A percentile compares a stretch with the other conserved stretches of the same genome.
Conservation (phyloP, 2,113 vertebrate genomes). For the Rhinoptilus africanus region DNA sequence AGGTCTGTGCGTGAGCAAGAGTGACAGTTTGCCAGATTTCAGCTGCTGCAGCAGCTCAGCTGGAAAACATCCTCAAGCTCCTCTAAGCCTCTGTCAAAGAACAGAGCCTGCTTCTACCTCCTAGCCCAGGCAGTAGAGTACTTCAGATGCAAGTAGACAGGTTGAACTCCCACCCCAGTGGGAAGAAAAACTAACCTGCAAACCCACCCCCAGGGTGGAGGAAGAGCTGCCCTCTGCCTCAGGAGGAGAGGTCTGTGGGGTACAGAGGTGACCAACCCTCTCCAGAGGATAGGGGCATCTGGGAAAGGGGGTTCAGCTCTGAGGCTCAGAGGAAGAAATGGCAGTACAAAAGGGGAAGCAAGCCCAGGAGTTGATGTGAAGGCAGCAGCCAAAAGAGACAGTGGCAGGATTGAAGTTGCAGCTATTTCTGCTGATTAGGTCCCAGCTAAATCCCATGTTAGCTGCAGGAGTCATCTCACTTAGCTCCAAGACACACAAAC, state of each 20-base stretch:
- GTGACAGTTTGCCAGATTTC: neutral
- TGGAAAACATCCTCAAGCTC: neutral
- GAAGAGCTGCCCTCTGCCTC: neutral
- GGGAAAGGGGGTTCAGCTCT: neutral
- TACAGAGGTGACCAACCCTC: neutral
- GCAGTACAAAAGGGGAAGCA: neutral
- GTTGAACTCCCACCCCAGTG: neutral
- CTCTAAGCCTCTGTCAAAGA: neutral
- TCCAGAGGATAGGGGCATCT: neutral
- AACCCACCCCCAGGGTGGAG: neutral
- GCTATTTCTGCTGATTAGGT: neutral
- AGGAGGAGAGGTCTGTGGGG: neutral
- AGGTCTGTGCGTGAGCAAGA: rapidly evolving
- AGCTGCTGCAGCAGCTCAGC: neutral
- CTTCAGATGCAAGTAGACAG: neutral
- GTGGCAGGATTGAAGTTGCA: neutral
- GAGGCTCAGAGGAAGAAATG: neutral
- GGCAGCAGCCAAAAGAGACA: neutral
- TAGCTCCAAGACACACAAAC: neutral
- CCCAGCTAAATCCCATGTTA: neutral
- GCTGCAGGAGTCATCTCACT: neutral
- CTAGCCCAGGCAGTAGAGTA: neutral
- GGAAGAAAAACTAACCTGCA: neutral
- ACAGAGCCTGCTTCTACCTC: neutral
- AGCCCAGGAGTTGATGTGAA: neutral